Conservation (phyloP, 1,140 invertebrate species). For the Achatina immaculata region DNA sequence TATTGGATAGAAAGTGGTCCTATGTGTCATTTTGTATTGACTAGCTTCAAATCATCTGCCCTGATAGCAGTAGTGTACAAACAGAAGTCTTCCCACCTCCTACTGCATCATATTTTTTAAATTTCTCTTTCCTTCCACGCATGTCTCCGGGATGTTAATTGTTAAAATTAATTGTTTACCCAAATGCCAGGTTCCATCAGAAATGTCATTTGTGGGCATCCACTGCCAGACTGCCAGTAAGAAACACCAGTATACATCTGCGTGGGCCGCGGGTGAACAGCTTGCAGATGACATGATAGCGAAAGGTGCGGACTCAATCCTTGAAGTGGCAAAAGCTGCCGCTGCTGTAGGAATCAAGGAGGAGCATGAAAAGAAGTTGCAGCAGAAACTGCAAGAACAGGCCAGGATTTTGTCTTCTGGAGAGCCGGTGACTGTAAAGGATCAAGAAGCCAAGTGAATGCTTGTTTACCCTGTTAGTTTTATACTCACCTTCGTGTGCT, state of each 20-base stretch:
- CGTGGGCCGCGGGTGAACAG: slow-evolving; percentile 78
- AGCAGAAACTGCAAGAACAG: not conserved
- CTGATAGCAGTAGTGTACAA: no score
- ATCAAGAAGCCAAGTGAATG: no score
- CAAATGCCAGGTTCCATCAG: slow-evolving; percentile 10
- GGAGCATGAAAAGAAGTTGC: slow-evolving; percentile 49
- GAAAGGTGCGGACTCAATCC: slow-evolving; percentile 83
- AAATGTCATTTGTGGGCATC: slow-evolving; percentile 23
- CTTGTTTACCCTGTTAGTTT: no score
- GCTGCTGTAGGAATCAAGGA: slow-evolving; percentile 52
- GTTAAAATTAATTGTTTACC: no score
- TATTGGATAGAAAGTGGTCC: no score
- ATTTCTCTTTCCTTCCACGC: no score
- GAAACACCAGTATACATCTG: slow-evolving; percentile 64
- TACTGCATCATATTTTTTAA: no score
- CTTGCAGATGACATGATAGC: slow-evolving; percentile 82
- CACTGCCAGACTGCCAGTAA: slow-evolving; percentile 26
- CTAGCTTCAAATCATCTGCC: no score
- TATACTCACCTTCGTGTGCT: no score
- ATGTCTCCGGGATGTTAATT: no score
- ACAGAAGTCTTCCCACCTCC: no score
- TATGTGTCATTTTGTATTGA: no score
- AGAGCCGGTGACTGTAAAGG: not conserved
- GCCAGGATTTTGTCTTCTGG: not conserved
- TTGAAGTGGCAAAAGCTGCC: slow-evolving; percentile 70